phyloP scores from a whole-genome alignment of 2,888 invertebrate genomes.

The Chouioia cunea region DNA sequence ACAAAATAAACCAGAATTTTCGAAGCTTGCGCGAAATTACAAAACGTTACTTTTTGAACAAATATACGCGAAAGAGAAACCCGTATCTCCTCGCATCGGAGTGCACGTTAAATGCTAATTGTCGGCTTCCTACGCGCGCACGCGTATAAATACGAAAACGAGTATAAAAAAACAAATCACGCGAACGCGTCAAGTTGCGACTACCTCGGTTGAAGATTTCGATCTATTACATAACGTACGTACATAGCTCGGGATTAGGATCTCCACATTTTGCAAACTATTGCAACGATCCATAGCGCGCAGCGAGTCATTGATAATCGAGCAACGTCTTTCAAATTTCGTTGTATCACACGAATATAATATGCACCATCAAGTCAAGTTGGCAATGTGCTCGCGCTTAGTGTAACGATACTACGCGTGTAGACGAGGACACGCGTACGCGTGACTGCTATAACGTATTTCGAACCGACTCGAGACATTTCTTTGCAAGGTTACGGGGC shows the following conservation, averaged over 20 bases:
- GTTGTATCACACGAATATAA: constrained; percentile 10
- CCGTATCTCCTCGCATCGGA: neutral
- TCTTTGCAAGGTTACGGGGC: neutral
- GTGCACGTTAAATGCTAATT: neutral
- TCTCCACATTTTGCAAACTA: constrained; percentile 6
- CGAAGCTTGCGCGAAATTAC: too few species aligned
- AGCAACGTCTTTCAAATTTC: constrained; percentile 11
- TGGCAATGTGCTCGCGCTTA: too few species aligned
- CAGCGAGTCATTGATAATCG: constrained; percentile 30
- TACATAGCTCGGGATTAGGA: constrained; percentile 13
- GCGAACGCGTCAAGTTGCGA: neutral
- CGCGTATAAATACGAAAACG: neutral
- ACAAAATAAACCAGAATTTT: too few species aligned
- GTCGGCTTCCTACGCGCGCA: too few species aligned
- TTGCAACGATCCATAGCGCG: too few species aligned
- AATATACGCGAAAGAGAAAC: neutral
- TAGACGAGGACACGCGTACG: too few species aligned
- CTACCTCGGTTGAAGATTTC: constrained; percentile 5
- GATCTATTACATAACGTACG: constrained; percentile 4
- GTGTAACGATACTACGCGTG: too few species aligned
- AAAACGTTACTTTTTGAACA: neutral
- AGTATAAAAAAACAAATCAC: neutral
- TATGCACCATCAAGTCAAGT: too few species aligned
- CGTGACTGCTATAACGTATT: neutral
- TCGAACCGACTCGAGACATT: neutral